Base-by-base conservation (phyloP, 1,140 invertebrate species). In the Ceratosolen fusciceps region DNA sequence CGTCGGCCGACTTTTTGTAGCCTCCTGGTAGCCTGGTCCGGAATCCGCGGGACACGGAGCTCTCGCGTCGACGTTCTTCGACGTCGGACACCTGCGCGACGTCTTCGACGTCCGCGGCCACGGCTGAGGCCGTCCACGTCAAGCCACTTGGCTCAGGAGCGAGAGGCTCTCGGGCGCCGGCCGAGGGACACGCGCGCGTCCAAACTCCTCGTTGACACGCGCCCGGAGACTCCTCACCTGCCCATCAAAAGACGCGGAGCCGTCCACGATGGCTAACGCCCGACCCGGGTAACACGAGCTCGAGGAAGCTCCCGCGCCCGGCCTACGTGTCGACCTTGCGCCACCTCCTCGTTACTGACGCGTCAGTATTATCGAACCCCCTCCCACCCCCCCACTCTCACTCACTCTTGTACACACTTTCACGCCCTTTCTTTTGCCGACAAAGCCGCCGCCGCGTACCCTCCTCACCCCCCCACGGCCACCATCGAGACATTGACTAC, bases 181-280 rank as follows among this genome's bases (percentile, higher is more conserved):
- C 34, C 37, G 67, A 43, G n/a, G 39, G 62, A 67, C 34, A n/a
- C 5, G 62, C 26, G 34, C 8, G n/a, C 16, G 62, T n/a, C 19
- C 12, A 24, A 52, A 71, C 70, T 56, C 86, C 86, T 87, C 87
- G 87, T 89, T 90, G 88, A 90, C 89, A 90, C 87, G 88, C 88
- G 87, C 88, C 86, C 49, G 74, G 88, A 90, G 88, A 89, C 89
- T 89, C 88, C 88, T 90, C 89, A 90, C 89, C 89, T 90, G 89
- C 89, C 89, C 88, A 89, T 90, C 89, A 90, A 90, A 90, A 90
- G 88, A 90, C 88, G 87, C 86, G 87, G 88, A 90, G 86, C 88
- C 89, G 89, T 90, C 89, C 89, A 87, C 88, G 88, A 85, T 89
- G 89, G 89, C 89, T 87, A 90, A 89, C 87, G 83, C 54, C 58